These are phyloP conservation scores for Daubentonia madagascariensis DNA, from an alignment of 2,113 vertebrate genomes.

Conservation along the genomic window DNA sequence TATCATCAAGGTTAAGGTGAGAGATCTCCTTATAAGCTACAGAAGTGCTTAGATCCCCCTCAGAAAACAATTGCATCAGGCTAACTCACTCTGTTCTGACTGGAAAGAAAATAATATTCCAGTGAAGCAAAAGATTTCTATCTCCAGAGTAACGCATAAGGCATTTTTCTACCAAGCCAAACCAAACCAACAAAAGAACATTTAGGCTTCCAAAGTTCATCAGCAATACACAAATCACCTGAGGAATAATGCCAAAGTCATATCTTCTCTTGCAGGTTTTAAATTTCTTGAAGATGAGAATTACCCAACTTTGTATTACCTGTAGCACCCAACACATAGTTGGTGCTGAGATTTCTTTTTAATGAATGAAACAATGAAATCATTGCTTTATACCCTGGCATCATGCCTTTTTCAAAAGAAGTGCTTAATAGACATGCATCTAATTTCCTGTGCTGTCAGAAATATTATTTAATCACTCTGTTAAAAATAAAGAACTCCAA, in stretches of 20 bases:
- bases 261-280: not conserved
- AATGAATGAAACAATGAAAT: not conserved
- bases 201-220: not conserved
- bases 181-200: not conserved
- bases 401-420: not conserved
- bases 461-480: slow-evolving; percentile 24
- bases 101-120: not conserved
- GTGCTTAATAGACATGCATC: not conserved
- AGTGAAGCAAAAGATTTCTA: not conserved
- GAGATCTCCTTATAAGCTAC: not conserved
- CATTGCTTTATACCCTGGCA: not conserved
- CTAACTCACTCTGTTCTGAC: not conserved
- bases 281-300: not conserved
- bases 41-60: not conserved
- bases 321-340: not conserved
- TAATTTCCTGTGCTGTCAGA: slow-evolving; percentile 42
- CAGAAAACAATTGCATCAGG: not conserved
- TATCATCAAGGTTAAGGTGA: not conserved
- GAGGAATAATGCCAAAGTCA: not conserved
- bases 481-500: slow-evolving; percentile 53
- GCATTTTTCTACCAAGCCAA: not conserved
- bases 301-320: not conserved
- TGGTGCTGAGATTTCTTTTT: not conserved
- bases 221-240: not conserved
- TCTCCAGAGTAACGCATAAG: not conserved